phyloP scores from a whole-genome alignment of 2,113 vertebrate species.

The Taurulus bubalis region DNA sequence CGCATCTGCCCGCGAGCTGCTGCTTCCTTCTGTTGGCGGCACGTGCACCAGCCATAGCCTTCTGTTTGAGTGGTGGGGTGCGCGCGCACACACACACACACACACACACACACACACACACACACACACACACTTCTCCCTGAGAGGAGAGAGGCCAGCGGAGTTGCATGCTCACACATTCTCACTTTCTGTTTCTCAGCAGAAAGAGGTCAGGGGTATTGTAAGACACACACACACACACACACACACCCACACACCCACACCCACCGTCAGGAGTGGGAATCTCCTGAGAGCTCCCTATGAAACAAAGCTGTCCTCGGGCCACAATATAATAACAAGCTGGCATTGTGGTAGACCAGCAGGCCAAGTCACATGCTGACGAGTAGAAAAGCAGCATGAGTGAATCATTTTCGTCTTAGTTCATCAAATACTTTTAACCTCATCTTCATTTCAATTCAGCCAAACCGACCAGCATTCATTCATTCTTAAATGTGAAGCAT shows the following conservation, averaged over 20 bases:
- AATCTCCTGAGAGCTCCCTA: constrained; percentile 50
- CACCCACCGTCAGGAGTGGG: constrained; percentile 22
- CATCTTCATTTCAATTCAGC: background rate
- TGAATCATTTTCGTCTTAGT: background rate
- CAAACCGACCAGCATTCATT: constrained; percentile 7
- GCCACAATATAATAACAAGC: constrained; percentile 13
- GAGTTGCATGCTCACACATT: constrained; percentile 51
- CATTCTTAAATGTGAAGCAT: constrained; percentile 20
- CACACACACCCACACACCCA: constrained; percentile 1
- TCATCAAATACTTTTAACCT: background rate
- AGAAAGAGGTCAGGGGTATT: constrained; percentile 69
- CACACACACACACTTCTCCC: constrained; percentile 14
- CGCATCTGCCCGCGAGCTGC: constrained; percentile 64
- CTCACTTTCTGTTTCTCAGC: constrained; percentile 68
- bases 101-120: constrained; percentile 20
- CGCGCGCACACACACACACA: too few species aligned
- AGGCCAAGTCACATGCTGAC: constrained; percentile 22
- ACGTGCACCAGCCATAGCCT: constrained; percentile 54
- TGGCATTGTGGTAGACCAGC: background rate
- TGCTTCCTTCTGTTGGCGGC: constrained; percentile 66
- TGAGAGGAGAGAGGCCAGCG: constrained; percentile 26
- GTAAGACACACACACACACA: constrained; percentile 33
- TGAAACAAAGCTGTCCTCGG: constrained; percentile 14
- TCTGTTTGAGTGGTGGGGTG: too few species aligned
- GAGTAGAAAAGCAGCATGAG: background rate